Evolutionary conservation across 2,113 vertebrate genomes (phyloP).

Genomic region (Rhea pennata): DNA sequence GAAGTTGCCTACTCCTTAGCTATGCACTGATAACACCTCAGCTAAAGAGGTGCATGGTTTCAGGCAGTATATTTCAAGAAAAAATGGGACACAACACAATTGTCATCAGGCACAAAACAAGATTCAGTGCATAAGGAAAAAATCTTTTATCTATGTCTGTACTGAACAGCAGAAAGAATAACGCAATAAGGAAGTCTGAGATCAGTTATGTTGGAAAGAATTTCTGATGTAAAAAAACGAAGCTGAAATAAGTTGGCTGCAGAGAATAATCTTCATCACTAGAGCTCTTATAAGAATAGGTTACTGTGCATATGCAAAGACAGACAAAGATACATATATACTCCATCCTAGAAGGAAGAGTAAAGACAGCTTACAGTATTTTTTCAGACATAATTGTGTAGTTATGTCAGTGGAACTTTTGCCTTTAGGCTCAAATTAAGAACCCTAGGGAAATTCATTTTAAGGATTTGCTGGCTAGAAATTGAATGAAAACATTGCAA

Average conservation of each 20-base stretch:
- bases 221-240: not conserved
- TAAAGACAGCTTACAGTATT: not conserved
- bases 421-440: not conserved
- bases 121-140: not conserved
- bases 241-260: not conserved
- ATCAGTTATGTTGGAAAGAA: not conserved
- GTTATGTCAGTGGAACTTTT: not conserved
- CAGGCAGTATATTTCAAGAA: not conserved
- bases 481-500: not conserved
- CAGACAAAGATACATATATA: not conserved
- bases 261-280: not conserved
- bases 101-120: not conserved
- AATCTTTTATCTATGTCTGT: not conserved
- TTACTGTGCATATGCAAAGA: not conserved
- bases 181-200: not conserved
- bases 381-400: not conserved
- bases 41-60: not conserved
- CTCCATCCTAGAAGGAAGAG: not conserved
- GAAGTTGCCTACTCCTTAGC: not conserved
- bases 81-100: not conserved
- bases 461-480: not conserved
- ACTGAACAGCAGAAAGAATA: not conserved
- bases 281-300: not conserved
- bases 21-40: not conserved
- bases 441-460: not conserved